A percentile compares a stretch with the other conserved stretches of the same genome.
Conservation (phyloP, 2,888 invertebrate genomes). For the Ichneumoninae sp. region DNA sequence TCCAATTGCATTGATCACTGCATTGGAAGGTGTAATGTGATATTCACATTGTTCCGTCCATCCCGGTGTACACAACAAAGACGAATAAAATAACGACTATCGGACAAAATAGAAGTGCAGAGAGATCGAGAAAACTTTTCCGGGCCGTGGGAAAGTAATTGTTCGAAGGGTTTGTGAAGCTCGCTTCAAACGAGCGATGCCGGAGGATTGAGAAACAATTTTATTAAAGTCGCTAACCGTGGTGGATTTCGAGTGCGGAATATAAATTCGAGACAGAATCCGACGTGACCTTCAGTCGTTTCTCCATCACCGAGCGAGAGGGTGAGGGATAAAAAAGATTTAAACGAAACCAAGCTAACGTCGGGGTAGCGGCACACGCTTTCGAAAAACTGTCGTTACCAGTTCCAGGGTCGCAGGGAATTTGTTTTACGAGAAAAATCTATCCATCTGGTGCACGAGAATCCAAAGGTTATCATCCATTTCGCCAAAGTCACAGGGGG, state of each 20-base stretch:
- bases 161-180: background rate
- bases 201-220: background rate
- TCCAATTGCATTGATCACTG: background rate
- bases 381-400: background rate
- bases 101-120: background rate
- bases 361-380: background rate
- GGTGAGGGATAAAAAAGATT: background rate
- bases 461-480: background rate
- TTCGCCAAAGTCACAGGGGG: background rate
- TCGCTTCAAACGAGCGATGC: background rate
- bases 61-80: background rate
- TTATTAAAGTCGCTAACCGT: background rate
- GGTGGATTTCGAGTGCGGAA: background rate
- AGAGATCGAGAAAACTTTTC: background rate
- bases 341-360: background rate
- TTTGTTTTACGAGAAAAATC: background rate
- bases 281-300: conserved; percentile 3
- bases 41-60: background rate
- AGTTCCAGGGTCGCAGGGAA: background rate
- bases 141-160: background rate
- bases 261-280: background rate
- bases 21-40: background rate
- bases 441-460: background rate
- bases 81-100: background rate
- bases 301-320: background rate